Evolutionary conservation across 2,113 vertebrate species (phyloP).

Genomic region (Pogona vitticeps): DNA sequence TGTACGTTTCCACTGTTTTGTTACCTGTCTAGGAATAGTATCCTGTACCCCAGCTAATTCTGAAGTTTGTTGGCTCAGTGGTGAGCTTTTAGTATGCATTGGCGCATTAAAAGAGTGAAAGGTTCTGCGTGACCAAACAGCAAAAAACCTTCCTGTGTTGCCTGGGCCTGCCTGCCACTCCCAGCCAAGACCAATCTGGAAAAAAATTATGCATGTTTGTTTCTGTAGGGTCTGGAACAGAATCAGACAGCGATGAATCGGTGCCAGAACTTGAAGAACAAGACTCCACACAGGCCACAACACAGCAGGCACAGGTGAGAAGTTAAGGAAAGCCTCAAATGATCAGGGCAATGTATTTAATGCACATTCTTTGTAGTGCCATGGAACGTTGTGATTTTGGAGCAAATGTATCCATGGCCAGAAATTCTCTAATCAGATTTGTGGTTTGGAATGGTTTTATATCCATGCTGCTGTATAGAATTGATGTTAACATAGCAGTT

Average conservation of each 20-base stretch:
- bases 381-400: neutral
- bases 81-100: neutral
- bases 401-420: neutral
- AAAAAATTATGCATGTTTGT: slow-evolving; percentile 31
- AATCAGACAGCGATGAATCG: slow-evolving; percentile 98
- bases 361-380: neutral
- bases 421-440: neutral
- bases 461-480: neutral
- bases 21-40: neutral
- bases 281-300: slow-evolving; percentile 94
- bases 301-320: slow-evolving; percentile 94
- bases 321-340: neutral
- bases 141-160: neutral
- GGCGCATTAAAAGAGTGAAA: neutral
- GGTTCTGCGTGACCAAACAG: neutral
- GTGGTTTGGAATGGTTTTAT: neutral
- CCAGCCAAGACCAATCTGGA: neutral
- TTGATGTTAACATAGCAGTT: neutral
- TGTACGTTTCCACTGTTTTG: neutral
- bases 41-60: neutral
- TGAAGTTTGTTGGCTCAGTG: neutral
- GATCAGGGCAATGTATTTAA: neutral
- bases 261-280: slow-evolving; percentile 98
- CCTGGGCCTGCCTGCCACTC: neutral
- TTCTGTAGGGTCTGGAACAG: slow-evolving; percentile 92